phyloP scores from a whole-genome alignment of 1,140 invertebrate species.

The Drosophila gunungcola region DNA sequence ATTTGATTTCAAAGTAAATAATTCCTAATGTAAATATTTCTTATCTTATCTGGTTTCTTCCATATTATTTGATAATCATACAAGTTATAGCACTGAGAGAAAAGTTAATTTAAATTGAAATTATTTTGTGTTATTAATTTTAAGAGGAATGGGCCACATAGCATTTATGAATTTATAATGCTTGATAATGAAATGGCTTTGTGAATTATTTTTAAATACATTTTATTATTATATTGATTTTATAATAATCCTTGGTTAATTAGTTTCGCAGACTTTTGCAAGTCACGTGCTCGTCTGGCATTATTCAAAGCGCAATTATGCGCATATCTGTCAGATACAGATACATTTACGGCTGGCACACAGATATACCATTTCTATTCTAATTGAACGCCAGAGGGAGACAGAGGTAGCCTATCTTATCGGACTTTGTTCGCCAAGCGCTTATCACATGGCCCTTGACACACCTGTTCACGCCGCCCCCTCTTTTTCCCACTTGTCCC shows the following conservation, averaged over 20 bases:
- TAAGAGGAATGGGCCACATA: no score
- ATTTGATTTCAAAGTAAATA: neutral
- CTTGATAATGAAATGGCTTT: no score
- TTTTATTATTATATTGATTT: no score
- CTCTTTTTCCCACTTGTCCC: neutral
- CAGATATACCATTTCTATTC: neutral
- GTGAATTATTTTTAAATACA: no score
- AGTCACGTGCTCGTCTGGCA: conserved; percentile 14
- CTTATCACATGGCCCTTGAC: conserved; percentile 50
- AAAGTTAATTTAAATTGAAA: neutral
- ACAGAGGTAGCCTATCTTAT: conserved; percentile 29
- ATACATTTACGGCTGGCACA: conserved; percentile 13
- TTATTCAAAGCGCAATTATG: conserved; percentile 24
- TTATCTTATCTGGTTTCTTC: neutral
- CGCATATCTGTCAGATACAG: conserved; percentile 37
- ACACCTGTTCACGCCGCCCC: conserved; percentile 32
- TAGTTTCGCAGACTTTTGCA: neutral
- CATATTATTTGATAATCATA: neutral
- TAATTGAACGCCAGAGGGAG: conserved; percentile 18
- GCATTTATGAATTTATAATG: neutral
- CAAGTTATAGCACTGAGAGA: neutral
- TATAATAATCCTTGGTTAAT: neutral
- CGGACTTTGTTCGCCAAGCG: conserved; percentile 11
- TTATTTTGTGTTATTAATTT: neutral
- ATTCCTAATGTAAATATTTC: neutral